phyloP scores from a whole-genome alignment of 2,113 vertebrate genomes.

The Chitala chitala region DNA sequence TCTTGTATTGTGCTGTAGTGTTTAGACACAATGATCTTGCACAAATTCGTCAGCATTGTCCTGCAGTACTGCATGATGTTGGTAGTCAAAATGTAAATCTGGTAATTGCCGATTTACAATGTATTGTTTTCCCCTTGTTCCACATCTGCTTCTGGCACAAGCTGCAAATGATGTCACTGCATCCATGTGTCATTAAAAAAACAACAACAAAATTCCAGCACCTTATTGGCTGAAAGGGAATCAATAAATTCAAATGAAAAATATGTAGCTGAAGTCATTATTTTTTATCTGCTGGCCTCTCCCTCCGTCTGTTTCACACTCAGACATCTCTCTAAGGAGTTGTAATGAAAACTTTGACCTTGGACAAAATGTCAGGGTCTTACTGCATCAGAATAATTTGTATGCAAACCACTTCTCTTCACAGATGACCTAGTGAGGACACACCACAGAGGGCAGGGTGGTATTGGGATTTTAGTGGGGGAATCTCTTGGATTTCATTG shows the following conservation, averaged over 20 bases:
- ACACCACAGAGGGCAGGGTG: neutral
- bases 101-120: neutral
- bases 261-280: neutral
- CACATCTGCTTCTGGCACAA: neutral
- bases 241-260: slow-evolving; percentile 4
- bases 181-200: neutral
- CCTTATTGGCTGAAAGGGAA: neutral
- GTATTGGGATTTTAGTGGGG: too few relatives aligned
- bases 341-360: slow-evolving; percentile 24
- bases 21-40: neutral
- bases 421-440: neutral
- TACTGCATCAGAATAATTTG: slow-evolving; percentile 8
- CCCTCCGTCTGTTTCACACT: neutral
- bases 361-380: slow-evolving; percentile 3
- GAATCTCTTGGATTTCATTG: too few relatives aligned
- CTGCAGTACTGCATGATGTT: neutral
- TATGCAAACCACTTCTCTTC: slow-evolving; percentile 7
- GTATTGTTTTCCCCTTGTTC: neutral
- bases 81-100: neutral
- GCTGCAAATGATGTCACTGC: neutral
- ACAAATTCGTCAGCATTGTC: neutral
- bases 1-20: neutral
- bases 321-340: slow-evolving; percentile 16
- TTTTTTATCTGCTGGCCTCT: neutral
- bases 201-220: neutral